A percentile compares a stretch with the other conserved stretches of the same genome.
Evolutionary conservation across 2,797 vertebrate genomes (phyloP).

Genomic region (Rhodeus uyekii): DNA sequence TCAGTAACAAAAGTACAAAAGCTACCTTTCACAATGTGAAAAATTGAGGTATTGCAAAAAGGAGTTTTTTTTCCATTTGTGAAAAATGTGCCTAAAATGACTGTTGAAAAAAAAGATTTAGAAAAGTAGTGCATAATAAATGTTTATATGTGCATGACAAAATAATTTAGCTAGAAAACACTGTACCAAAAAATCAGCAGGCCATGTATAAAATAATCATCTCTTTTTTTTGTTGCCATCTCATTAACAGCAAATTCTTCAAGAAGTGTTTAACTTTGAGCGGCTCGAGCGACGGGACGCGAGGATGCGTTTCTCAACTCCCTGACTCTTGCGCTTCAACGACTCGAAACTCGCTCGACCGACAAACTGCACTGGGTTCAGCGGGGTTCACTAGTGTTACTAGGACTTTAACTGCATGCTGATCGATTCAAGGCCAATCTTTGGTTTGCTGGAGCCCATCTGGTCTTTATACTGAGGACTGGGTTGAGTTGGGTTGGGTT

Average conservation of each 20-base stretch:
- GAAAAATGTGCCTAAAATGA: constrained; percentile 99
- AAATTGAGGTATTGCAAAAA: constrained; percentile 99
- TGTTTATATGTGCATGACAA: constrained; percentile 96
- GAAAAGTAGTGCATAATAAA: constrained; percentile 98
- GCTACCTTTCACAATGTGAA: constrained; percentile 99
- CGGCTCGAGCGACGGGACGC: constrained; percentile 82
- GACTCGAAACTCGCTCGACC: too few relatives aligned
- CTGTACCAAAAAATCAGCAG: constrained; percentile 98
- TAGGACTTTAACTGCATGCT: constrained; percentile 72
- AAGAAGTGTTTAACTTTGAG: constrained; percentile 98
- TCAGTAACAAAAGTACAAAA: constrained; percentile 99
- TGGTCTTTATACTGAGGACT: constrained; percentile 65
- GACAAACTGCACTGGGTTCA: too few relatives aligned
- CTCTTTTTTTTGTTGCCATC: constrained; percentile 70
- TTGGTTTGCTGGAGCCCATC: constrained; percentile 89
- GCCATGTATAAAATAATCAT: constrained; percentile 94
- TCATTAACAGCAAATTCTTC: constrained; percentile 99
- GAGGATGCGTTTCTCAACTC: constrained; percentile 84
- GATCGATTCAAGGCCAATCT: constrained; percentile 92
- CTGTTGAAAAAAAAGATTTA: constrained; percentile 90
- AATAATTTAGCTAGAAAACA: constrained; percentile 99
- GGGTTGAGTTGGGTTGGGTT: constrained; percentile 26
- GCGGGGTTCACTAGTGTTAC: constrained; percentile 67
- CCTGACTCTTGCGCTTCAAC: constrained; percentile 93
- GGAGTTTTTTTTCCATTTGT: constrained; percentile 99